Base-by-base conservation (phyloP, 2,113 vertebrate species). In the Gavia stellata region DNA sequence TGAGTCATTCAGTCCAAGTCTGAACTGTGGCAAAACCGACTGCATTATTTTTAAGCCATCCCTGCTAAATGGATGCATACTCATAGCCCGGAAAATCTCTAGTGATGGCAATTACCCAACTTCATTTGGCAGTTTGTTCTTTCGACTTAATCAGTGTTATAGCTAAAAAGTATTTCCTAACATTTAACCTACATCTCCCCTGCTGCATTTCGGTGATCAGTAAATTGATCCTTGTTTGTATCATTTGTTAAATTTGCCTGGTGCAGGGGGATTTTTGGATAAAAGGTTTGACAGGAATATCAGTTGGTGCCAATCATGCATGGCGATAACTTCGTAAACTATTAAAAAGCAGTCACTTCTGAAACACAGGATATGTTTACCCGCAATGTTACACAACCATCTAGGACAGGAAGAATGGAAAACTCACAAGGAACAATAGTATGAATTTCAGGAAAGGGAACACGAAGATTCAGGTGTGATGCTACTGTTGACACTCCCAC, bases 121-220 rank as follows among this genome's bases (percentile, higher is more conserved):
- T 93, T 96, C 66, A 96, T 96, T 93, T 96, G 94, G 86, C 95
- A 97, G 94, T 78, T 87, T 33, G 44, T 84, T 96, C 86, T 88
- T 93, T 86, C 1, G 42, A 86, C 62, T 96, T 95, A 92, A 93
- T 81, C 92, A 72, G 59, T 65, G 38, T 90, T 88, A 71, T 3
- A 94, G 82, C 84, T 74, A 55, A 70, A 93, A 92, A 82, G 62
- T 55, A 88, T 67, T 93, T 92, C 73, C 86, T 79, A 86, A 63
- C 74, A 82, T 40, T 92, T 96, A 92, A 81, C 44, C 59, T 91
- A 45, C 40, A 53, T 63, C 74, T 84, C 47, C 53, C 38, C 59
- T 81, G 52, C 40, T 86, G 68, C 68, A 75, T 81, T 93, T 86
- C 47, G 71, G 88, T 81, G 65, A 83, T 83, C 38, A 53, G 56